Evolutionary conservation across 2,797 vertebrate species (phyloP), one percentile per base, ranked within the genome.

Genomic region (Sebastes taczanowskii): DNA sequence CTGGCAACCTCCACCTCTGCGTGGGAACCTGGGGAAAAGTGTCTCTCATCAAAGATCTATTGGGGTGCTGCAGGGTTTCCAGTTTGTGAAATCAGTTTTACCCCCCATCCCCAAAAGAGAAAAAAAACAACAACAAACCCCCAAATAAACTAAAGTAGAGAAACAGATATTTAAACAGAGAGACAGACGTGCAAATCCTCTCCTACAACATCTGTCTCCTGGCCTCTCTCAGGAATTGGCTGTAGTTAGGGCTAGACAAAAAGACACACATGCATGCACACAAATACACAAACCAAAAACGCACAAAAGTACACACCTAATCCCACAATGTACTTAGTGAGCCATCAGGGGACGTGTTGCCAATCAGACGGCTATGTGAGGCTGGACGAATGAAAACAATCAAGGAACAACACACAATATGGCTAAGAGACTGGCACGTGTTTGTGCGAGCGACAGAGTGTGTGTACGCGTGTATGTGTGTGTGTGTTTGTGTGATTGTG

Each of bases 301-400:
- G 73, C 70, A 86, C 82, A 83, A 62, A 88, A 89, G 74, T 74
- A 89, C 89, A 94, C 89, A 91, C 83, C 80, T 89, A 92, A 93
- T 93, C 91, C 91, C 83, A 83, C 85, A 82, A 89, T 89, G 92
- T 88, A 85, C 87, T 93, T 88, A 91, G 88, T 81, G 92, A 91
- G 89, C 84, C 87, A 92, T 86, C 83, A 77, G 80, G 92, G 89
- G 89, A 93, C 67, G 55, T 86, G 90, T 92, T 92, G 92, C 92
- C 94, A 94, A 92, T 95, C 92, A 93, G 87, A 88, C 83, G 32
- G 81, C 86, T 86, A 89, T 92, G 91, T 89, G 92, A 91, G 91
- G 86, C 84, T 81, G 83, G 84, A 80, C 63, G 73, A 91, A 93
- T 86, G 86, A 93, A 94, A 93, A 94, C 93, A 95, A 94, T 94